These are phyloP conservation scores for Trachops cirrhosus DNA, from an alignment of 2,797 vertebrate species.

Conservation along the genomic window DNA sequence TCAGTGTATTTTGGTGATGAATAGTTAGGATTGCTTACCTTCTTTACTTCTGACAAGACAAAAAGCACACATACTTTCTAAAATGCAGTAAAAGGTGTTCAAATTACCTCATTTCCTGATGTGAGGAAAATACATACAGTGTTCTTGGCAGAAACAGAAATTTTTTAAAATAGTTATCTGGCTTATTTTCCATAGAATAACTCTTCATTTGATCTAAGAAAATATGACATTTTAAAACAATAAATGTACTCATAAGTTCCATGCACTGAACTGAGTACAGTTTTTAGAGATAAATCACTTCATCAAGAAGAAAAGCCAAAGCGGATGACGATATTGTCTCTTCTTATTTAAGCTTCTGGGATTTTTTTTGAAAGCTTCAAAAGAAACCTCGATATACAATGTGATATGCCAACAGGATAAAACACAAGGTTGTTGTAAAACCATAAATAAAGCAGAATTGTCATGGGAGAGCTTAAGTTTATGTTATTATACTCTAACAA, in stretches of 20 bases:
- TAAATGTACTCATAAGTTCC: neutral
- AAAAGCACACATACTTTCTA: neutral
- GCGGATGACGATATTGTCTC: neutral
- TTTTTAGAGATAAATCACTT: slow-evolving; percentile 27
- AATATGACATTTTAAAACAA: slow-evolving; percentile 45
- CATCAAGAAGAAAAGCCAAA: neutral
- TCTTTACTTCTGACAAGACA: neutral
- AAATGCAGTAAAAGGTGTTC: neutral
- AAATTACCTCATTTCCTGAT: neutral
- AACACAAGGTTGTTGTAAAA: neutral
- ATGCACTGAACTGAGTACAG: neutral
- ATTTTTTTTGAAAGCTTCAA: slow-evolving; percentile 34
- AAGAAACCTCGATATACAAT: slow-evolving; percentile 32
- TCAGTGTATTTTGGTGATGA: neutral
- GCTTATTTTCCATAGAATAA: slow-evolving; percentile 4
- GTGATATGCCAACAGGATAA: neutral
- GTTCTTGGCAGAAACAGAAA: slow-evolving; percentile 28
- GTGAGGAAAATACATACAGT: neutral
- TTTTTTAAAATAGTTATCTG: neutral
- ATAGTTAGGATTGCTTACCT: neutral
- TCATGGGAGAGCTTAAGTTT: neutral
- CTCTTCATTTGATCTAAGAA: slow-evolving; percentile 48
- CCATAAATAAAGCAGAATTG: neutral
- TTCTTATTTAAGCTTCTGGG: neutral
- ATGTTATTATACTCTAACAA: slow-evolving; percentile 13